These are phyloP conservation scores for Apamea epomidion DNA, from an alignment of 2,888 invertebrate species.

Conservation along the genomic window DNA sequence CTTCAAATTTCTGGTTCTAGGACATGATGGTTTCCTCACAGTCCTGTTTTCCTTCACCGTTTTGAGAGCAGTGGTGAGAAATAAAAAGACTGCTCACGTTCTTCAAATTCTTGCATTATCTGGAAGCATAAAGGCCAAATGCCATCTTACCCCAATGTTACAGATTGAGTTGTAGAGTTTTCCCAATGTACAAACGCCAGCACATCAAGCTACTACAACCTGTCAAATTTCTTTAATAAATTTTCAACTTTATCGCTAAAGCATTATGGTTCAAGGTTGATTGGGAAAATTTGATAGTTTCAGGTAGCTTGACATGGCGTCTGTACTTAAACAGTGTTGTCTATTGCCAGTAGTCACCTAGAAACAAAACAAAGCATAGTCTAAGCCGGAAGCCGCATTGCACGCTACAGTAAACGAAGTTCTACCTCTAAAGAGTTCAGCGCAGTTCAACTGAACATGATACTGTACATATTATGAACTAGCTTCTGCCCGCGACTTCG, in stretches of 20 bases:
- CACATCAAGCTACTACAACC: too few relatives aligned
- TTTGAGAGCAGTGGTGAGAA: too few relatives aligned
- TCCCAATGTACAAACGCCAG: background rate
- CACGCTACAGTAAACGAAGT: conserved; percentile 37
- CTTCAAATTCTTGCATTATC: background rate
- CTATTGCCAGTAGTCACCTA: background rate
- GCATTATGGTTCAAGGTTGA: too few relatives aligned
- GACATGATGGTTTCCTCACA: too few relatives aligned
- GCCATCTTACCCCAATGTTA: background rate
- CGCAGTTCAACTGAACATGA: conserved; percentile 28
- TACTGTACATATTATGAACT: background rate
- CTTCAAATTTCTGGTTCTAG: too few relatives aligned
- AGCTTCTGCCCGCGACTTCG: too few relatives aligned
- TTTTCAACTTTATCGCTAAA: too few relatives aligned
- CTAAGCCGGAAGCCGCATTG: conserved; percentile 45
- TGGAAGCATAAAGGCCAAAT: background rate
- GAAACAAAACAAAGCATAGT: conserved; percentile 34
- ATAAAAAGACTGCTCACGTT: background rate
- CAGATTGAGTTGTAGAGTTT: background rate
- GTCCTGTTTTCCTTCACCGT: too few relatives aligned
- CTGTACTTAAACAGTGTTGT: background rate
- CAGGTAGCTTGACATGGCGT: too few relatives aligned
- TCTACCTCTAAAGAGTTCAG: conserved; percentile 50
- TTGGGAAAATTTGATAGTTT: too few relatives aligned
- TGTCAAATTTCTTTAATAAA: too few relatives aligned